Base-by-base conservation (phyloP, 2,888 invertebrate species). In the Cotesia congregata region DNA sequence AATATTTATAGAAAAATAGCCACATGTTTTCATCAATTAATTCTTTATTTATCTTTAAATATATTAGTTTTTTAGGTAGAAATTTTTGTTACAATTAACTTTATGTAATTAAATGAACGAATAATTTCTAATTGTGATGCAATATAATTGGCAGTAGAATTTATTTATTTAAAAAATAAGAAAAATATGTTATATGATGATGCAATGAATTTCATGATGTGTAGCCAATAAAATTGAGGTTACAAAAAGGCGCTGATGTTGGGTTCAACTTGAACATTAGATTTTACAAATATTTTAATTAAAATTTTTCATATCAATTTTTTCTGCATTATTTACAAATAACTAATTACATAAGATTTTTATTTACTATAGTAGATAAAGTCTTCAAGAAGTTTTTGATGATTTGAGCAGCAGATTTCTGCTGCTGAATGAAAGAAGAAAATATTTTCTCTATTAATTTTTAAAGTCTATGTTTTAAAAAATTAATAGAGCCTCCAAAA, bases 191-290 rank as follows among this genome's bases (percentile, higher is more conserved):
- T 50, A 12, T 50, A 50, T 76, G 75, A 79, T 83, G 83, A 83
- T 80, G 81, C 82, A 83, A 82, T 78, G 7, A 50, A 50, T 78
- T 30, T 75, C 75, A 64, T 80, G 79, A 80, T 80, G 3, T 30
- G 80, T 79, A 81, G 80, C 38, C 60, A 61, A 30, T 12, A 50
- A 38, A 68, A n/a, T 59, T 61, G 71, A 81, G 80, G 81, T 81
- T 83, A 81, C 79, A 81, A 77, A 62, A 50, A 50, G 50, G 50
- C 50, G 50, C 50, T 12, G 75, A 62, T 73, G 59, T 78, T 91
- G 30, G 30, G 30, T 30, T 30, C 30, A 30, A 30, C 30, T 30
- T 30, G 3, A 30, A 30, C 30, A 30, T 30, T 30, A 30, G 30
- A 62, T 17, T 15, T 9, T 61, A 39, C 15, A 20, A 72, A 71